Evolutionary conservation across 2,888 invertebrate genomes (phyloP), one percentile per base, ranked within the genome.

Genomic region (Aphelenchoides bicaudatus): DNA sequence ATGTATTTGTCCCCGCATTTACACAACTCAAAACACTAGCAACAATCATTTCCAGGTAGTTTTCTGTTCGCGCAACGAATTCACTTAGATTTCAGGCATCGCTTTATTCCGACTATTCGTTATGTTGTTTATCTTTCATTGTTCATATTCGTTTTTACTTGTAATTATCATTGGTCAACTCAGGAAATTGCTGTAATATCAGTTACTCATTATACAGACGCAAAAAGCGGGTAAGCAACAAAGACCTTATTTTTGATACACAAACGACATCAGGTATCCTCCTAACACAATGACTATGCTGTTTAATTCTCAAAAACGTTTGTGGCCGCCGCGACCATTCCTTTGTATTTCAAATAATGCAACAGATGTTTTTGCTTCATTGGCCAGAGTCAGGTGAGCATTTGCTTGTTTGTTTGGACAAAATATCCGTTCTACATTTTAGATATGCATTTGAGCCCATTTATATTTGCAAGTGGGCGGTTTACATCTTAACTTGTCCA

Each of bases 221-320:
- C 58, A 13, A 51, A 51, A 4, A 51, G 52, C 52, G 52, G 52
- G 52, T 51, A n/a, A 23, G 47, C 16, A 4, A 23, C 61, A n/a
- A 62, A 55, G 61, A 46, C 13, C n/a, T 21, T 31, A 16, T 51
- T 43, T 31, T 6, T n/a, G 19, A 52, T n/a, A 50, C n/a, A 48
- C 16, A 27, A 13, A 16, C 34, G 34, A 13, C 16, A 13, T 34
- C 34, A 34, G 34, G 6, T n/a, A 52, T 39, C 59, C 67, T 0
- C 59, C 66, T n/a, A 68, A 68, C 56, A 74, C 71, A 16, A 65
- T 71, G 21, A 73, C 71, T 5, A 58, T 74, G n/a, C 55, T 74
- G 37, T 71, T 74, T 62, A 71, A 71, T 51, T 66, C 73, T 0
- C 66, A 70, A 28, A 69, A 70, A 52, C 58, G 69, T 2, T 71